Percentiles rank a stretch among this genome's conserved stretches.
Evolutionary conservation across 2,888 invertebrate genomes (phyloP).

Genomic region (Pherbina coryleti): DNA sequence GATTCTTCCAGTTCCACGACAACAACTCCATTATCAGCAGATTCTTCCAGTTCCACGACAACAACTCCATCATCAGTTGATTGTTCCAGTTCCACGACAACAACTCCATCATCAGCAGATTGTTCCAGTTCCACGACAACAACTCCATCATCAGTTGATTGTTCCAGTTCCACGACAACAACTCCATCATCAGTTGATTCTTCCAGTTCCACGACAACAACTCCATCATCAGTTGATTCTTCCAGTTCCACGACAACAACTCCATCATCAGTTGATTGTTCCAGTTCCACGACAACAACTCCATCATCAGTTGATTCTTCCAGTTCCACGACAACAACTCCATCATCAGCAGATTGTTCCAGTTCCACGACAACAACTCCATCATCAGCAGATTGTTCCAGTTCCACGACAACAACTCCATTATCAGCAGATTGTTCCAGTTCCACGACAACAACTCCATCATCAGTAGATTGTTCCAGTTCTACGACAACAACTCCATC

Average conservation of each 20-base stretch:
- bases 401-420: not conserved
- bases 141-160: not conserved
- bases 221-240: not conserved
- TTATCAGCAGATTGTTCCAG: not conserved
- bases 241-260: not conserved
- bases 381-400: not conserved
- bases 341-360: not conserved
- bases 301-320: not conserved
- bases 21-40: no score
- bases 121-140: not conserved
- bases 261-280: not conserved
- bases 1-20: not conserved
- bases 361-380: not conserved
- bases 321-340: not conserved
- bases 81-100: not conserved
- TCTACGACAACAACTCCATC: not conserved
- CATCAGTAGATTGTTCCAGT: not conserved
- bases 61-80: not conserved
- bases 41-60: not conserved
- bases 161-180: not conserved
- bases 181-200: not conserved
- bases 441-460: not conserved
- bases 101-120: not conserved
- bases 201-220: not conserved
- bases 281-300: not conserved